Percentiles rank a stretch among this genome's conserved stretches.
Conservation (phyloP, 2,113 vertebrate species). For the Pedetes capensis region DNA sequence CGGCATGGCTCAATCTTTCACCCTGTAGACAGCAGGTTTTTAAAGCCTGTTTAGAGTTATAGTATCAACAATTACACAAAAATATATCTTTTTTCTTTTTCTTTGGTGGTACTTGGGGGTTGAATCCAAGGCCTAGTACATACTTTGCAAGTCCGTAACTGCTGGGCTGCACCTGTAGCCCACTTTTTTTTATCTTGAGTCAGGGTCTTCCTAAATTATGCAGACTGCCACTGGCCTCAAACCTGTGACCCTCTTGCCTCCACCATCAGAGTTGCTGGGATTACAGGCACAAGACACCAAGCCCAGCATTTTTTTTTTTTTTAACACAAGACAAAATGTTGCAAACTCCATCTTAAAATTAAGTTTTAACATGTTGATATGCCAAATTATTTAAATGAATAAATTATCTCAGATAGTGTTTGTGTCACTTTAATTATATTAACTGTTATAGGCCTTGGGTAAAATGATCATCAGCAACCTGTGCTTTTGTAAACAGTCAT, state of each 20-base stretch:
- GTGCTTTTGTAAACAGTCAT: not conserved
- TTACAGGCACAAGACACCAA: too few relatives aligned
- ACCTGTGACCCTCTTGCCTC: too few relatives aligned
- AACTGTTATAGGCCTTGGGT: not conserved
- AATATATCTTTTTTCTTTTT: conserved; percentile 1
- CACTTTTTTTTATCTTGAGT: too few relatives aligned
- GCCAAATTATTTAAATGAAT: conserved; percentile 32
- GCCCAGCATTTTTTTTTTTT: conserved; percentile 38
- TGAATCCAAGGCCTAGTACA: too few relatives aligned
- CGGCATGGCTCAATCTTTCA: conserved; percentile 97
- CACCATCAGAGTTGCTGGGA: too few relatives aligned
- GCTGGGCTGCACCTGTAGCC: too few relatives aligned
- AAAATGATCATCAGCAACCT: not conserved
- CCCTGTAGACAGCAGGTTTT: conserved; percentile 84
- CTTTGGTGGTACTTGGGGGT: too few relatives aligned
- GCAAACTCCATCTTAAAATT: conserved; percentile 34
- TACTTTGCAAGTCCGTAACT: too few relatives aligned
- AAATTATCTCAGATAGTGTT: not conserved
- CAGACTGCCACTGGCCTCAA: too few relatives aligned
- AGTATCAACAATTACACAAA: conserved; percentile 15
- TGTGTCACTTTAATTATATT: not conserved
- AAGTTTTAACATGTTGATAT: not conserved
- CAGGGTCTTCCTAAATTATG: too few relatives aligned
- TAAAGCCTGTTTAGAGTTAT: not conserved
- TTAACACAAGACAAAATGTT: conserved; percentile 19